Base-by-base conservation (phyloP, 2,888 invertebrate species). In the Chymomyza fuscimana region DNA sequence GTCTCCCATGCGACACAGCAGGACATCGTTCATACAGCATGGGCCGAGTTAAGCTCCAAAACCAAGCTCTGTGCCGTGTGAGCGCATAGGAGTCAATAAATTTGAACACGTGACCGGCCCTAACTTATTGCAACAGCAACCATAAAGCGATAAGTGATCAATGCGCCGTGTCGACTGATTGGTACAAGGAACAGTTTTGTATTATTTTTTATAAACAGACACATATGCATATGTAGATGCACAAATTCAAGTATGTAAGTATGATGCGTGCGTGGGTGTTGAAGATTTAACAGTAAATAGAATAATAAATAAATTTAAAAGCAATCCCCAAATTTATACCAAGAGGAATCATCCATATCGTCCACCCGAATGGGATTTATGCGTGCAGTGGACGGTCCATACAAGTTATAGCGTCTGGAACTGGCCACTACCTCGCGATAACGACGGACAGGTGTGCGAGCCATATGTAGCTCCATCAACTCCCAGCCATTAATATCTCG, bases 401-500 rank as follows among this genome's bases (percentile, higher is more conserved):
- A 83, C n/a, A 86, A 63, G 63, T 83, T 80, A 56, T 75, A 68
- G 2, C 88, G 81, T 29, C 77, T 72, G 7, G 72, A 67, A 4
- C 74, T 76, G 7, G 89, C 91, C 40, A 91, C 65, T 1, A 88
- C 70, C 67, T 89, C 87, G 0, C 70, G 77, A 50, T 81, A 70
- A 4, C 75, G 66, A 16, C 80, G 80, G 2, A 83, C 75, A 4
- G 82, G 82, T 16, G 72, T 71, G 50, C 82, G 82, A 10, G 87
- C 76, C 75, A 83, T 87, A 81, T 83, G 82, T 62, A 83, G 75
- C 56, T 91, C 90, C 71, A 92, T 81, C 7, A 79, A 70, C 0
- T 93, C 93, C 94, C 94, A 94, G 63, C 94, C 94, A 32, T 93
- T 92, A 59, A 91, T 69, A 10, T 92, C 80, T 0, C 91, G 62